Percentiles rank a stretch among this genome's conserved stretches.
Evolutionary conservation across 2,797 vertebrate species (phyloP).

Genomic region (Bucorvus abyssinicus): DNA sequence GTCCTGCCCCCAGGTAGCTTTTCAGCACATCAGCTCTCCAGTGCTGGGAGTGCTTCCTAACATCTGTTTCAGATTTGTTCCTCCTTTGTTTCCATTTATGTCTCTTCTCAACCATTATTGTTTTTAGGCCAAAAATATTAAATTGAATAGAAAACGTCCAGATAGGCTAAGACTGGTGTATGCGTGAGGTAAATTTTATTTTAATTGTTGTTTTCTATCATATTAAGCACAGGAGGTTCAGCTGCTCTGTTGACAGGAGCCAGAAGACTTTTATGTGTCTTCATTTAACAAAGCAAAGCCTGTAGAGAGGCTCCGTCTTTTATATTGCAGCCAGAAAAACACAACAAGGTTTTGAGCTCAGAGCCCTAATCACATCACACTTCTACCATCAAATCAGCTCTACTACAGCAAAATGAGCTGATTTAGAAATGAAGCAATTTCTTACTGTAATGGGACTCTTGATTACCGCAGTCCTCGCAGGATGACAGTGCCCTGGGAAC

Average conservation of each 20-base stretch:
- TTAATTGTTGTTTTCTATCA: constrained; percentile 42
- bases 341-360: not conserved
- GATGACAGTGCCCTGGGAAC: not conserved
- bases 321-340: not conserved
- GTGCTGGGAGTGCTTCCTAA: constrained; percentile 44
- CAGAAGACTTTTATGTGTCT: constrained; percentile 10
- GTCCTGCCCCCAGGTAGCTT: constrained; percentile 41
- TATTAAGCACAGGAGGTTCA: not conserved
- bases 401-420: not conserved
- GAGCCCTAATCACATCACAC: not conserved
- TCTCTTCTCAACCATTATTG: constrained; percentile 38
- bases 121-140: constrained; percentile 43
- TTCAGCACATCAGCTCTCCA: constrained; percentile 60
- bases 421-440: not conserved
- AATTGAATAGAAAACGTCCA: not conserved
- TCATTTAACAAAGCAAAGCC: not conserved
- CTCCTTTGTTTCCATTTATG: constrained; percentile 55
- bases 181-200: constrained; percentile 18
- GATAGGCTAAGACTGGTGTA: not conserved
- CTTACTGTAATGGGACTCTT: not conserved
- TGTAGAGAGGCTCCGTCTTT: not conserved
- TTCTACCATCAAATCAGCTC: not conserved
- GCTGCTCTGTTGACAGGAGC: not conserved
- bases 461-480: not conserved
- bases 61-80: constrained; percentile 66